phyloP scores from a whole-genome alignment of 2,113 vertebrate genomes.

The Aphyosemion australe region DNA sequence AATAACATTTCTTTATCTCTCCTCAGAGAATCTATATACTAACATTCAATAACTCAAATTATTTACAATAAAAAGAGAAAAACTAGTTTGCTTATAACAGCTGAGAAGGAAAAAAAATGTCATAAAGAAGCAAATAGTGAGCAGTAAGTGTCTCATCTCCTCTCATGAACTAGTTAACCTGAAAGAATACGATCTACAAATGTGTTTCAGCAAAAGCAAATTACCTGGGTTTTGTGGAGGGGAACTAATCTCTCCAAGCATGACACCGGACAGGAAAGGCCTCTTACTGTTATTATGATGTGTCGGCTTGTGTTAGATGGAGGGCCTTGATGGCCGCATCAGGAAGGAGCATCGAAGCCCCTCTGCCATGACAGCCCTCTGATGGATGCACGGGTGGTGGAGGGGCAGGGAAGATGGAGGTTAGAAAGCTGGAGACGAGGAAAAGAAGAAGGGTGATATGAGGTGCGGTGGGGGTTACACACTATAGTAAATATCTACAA shows the following conservation, averaged over 20 bases:
- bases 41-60: background rate
- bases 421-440: constrained; percentile 66
- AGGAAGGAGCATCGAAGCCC: constrained; percentile 69
- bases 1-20: background rate
- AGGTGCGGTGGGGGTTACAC: constrained; percentile 52
- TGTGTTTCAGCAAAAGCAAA: constrained; percentile 82
- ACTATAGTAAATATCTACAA: constrained; percentile 65
- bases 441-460: constrained; percentile 53
- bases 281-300: constrained; percentile 87
- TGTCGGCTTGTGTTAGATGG: constrained; percentile 82
- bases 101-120: constrained; percentile 52
- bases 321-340: constrained; percentile 79
- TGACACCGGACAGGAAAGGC: constrained; percentile 84
- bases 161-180: constrained; percentile 77
- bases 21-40: too few relatives aligned
- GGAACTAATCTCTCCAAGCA: constrained; percentile 85
- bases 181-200: constrained; percentile 79
- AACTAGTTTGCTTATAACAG: constrained; percentile 41
- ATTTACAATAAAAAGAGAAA: background rate
- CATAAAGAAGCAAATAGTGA: constrained; percentile 57
- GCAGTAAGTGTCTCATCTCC: constrained; percentile 72
- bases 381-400: constrained; percentile 75
- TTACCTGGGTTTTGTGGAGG: constrained; percentile 83
- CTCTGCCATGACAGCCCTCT: constrained; percentile 76
- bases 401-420: constrained; percentile 69